Conservation (phyloP, 2,113 vertebrate genomes). For the Sturnira hondurensis region DNA sequence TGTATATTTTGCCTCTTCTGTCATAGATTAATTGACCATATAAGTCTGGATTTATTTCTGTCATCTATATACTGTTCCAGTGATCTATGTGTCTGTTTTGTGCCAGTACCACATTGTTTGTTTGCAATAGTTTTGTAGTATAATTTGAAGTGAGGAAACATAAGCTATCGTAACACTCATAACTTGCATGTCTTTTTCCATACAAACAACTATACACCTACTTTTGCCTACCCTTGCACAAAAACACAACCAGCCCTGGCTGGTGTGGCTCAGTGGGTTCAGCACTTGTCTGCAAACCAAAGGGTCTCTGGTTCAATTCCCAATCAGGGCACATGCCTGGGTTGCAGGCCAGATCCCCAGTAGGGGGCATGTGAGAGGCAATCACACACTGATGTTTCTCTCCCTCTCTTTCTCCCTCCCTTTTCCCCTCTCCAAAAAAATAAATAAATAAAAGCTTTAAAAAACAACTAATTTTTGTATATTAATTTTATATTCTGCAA, state of each 20-base stretch:
- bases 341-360: no score
- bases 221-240: not conserved
- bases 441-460: no score
- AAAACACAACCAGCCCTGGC: not conserved
- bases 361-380: no score
- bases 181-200: not conserved
- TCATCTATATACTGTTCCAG: not conserved
- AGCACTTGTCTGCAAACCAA: no score
- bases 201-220: not conserved
- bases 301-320: no score
- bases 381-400: no score
- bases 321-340: no score
- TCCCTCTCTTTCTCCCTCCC: no score
- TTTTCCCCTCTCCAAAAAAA: no score
- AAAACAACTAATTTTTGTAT: not conserved
- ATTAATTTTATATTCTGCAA: not conserved
- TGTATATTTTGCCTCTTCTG: not conserved
- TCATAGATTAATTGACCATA: not conserved
- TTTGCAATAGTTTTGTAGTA: not conserved
- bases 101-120: not conserved
- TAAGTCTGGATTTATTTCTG: not conserved
- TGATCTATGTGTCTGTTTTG: not conserved
- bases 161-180: not conserved
- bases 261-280: no score
- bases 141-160: not conserved